These are phyloP conservation scores for Syndactyla subalaris DNA, from an alignment of 2,797 vertebrate genomes.

Conservation along the genomic window DNA sequence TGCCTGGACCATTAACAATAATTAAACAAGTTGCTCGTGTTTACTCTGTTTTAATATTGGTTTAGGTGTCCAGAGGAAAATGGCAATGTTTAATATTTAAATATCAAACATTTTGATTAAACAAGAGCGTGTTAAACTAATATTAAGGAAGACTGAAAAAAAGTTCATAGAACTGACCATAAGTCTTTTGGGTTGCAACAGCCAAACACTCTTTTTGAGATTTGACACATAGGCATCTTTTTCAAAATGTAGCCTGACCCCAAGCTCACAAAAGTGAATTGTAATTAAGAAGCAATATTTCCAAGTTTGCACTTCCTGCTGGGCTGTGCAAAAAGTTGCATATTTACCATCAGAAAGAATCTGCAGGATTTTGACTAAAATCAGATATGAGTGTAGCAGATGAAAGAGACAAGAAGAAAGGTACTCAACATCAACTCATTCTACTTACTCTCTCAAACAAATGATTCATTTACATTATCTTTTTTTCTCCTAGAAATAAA, in stretches of 20 bases:
- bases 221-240: neutral
- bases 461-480: neutral
- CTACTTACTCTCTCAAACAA: neutral
- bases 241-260: neutral
- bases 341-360: neutral
- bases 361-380: neutral
- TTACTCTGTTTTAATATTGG: slow-evolving; percentile 35
- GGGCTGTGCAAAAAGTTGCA: neutral
- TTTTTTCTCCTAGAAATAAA: neutral
- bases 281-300: neutral
- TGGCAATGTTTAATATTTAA: slow-evolving; percentile 48
- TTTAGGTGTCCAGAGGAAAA: slow-evolving; percentile 26
- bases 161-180: neutral
- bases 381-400: neutral
- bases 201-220: neutral
- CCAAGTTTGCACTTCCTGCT: neutral
- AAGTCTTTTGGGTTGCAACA: neutral
- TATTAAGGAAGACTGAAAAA: neutral
- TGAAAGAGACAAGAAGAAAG: neutral
- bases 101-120: slow-evolving; percentile 40
- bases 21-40: neutral
- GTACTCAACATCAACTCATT: neutral
- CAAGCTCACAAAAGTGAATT: neutral
- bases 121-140: slow-evolving; percentile 20
- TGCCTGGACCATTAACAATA: neutral